Evolutionary conservation across 1,140 invertebrate genomes (phyloP).

Genomic region (Drosophila kepulauana): DNA sequence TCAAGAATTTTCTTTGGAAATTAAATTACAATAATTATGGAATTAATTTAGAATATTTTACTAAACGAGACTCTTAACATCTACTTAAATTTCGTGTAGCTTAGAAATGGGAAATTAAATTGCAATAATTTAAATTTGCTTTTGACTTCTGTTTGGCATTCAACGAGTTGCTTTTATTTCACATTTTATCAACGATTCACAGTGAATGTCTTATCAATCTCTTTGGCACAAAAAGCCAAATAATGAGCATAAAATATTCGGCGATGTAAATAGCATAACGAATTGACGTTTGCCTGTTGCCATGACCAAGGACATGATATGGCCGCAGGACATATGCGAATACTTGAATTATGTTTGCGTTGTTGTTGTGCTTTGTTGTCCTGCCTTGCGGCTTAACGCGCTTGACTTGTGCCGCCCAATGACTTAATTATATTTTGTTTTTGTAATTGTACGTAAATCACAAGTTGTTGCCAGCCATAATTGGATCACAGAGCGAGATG

Average conservation of each 20-base stretch:
- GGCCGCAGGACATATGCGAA: conserved; percentile 44
- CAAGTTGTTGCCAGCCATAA: conserved; percentile 42
- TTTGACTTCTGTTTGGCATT: conserved; percentile 5
- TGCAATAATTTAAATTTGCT: not conserved
- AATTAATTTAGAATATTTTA: conserved; percentile 7
- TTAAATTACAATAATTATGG: not conserved
- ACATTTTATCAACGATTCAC: conserved; percentile 4
- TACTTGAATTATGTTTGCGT: conserved; percentile 36
- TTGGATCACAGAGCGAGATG: conserved; percentile 41
- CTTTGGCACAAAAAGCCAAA: conserved; percentile 6
- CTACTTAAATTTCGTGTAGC: not conserved
- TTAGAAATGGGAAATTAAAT: not conserved
- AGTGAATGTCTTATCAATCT: conserved; percentile 9
- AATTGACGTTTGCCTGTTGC: conserved; percentile 3
- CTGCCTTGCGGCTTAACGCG: conserved; percentile 20
- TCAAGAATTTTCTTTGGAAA: not conserved
- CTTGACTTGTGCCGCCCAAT: conserved; percentile 53
- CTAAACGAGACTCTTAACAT: not conserved
- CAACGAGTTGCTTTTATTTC: conserved; percentile 19
- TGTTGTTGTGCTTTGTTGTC: conserved; percentile 26
- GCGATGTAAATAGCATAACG: conserved; percentile 52
- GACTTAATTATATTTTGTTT: conserved; percentile 72
- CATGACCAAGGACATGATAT: conserved; percentile 30
- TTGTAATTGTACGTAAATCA: conserved; percentile 64
- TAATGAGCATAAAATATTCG: conserved; percentile 49